phyloP scores from a whole-genome alignment of 1,140 invertebrate species.

The Drosophila aff. region DNA sequence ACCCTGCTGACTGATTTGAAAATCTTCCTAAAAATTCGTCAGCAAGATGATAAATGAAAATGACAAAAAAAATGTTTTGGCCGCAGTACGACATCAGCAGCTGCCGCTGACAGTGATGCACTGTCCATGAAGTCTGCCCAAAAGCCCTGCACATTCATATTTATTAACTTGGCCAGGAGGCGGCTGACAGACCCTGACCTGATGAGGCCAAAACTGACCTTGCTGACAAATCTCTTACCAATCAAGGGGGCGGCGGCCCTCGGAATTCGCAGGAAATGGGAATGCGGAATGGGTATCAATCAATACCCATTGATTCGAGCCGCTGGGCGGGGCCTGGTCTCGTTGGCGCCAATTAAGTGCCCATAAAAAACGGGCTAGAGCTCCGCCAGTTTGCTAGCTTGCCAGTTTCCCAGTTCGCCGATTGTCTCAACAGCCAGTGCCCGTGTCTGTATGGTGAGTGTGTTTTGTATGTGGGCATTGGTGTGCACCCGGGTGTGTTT shows the following conservation, averaged over 20 bases:
- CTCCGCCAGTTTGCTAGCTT: constrained; percentile 33
- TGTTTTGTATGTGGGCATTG: constrained; percentile 1
- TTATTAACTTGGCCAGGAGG: constrained; percentile 61
- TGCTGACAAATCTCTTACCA: constrained; percentile 64
- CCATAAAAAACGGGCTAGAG: constrained; percentile 66
- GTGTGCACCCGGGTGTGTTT: constrained; percentile 5
- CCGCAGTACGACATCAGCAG: constrained; percentile 33
- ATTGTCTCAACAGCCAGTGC: constrained; percentile 55
- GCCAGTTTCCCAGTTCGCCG: constrained; percentile 34
- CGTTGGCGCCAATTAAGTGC: constrained; percentile 72
- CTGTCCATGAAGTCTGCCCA: constrained; percentile 30
- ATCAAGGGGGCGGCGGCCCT: constrained; percentile 51
- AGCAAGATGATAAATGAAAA: neutral
- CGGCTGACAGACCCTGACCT: constrained; percentile 50
- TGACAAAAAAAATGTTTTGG: constrained; percentile 25
- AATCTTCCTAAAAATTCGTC: constrained; percentile 18
- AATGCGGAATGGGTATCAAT: constrained; percentile 62
- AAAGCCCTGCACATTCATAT: constrained; percentile 61
- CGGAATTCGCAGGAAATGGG: constrained; percentile 3
- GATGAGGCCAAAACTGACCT: constrained; percentile 49
- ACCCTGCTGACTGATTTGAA: neutral
- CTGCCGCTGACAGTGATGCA: constrained; percentile 56
- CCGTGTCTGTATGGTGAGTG: neutral
- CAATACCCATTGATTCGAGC: constrained; percentile 63
- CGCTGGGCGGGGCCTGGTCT: constrained; percentile 56